Evolutionary conservation across 1,140 invertebrate genomes (phyloP), one percentile per base, ranked within the genome.

Genomic region (Anoplophora glabripennis): DNA sequence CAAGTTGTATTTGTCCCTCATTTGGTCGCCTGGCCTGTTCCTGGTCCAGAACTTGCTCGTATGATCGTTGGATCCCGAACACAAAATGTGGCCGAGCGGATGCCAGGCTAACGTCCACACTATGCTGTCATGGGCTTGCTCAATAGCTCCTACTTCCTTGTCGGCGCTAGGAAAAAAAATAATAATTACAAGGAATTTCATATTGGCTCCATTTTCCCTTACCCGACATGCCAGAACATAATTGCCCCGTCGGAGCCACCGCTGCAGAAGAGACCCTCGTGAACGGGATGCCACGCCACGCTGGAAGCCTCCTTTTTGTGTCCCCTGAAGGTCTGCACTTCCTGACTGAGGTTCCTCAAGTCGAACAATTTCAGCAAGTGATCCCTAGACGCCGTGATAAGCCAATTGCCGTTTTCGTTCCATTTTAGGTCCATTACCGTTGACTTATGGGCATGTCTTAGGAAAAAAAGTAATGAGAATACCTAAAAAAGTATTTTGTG

Each of bases 81-180:
- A 97, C 2, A 99, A 78, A 66, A 99, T 98, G 75, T 99, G 98
- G 5, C 98, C 98, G 4, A 99, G 76, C 1, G 98, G 98, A 84
- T 99, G 98, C 97, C 98, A 99, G 15, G 94, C 93, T 62, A 99
- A 79, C 11, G 94, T 93, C 97, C 97, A 99, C 1, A 99, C 94
- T 72, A 98, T 98, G 69, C 94, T 97, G 76, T 99, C 97, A 77
- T 99, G 97, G 18, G 96, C 97, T 72, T 95, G 89, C 78, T 99
- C 96, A 71, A 99, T 97, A 18, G 90, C 88, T 4, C 96, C 97
- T 28, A 99, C 91, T 83, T 99, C 97, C 78, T 98, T 97, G 70
- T 98, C 95, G 62, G 92, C 93, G 3, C 94, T 94, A 57, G 42
- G 68, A 66, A 47, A 12, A 35, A n/a, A n/a, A n/a, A n/a, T n/a